phyloP scores from a whole-genome alignment of 2,888 invertebrate genomes.

The Limnephilus auricula region DNA sequence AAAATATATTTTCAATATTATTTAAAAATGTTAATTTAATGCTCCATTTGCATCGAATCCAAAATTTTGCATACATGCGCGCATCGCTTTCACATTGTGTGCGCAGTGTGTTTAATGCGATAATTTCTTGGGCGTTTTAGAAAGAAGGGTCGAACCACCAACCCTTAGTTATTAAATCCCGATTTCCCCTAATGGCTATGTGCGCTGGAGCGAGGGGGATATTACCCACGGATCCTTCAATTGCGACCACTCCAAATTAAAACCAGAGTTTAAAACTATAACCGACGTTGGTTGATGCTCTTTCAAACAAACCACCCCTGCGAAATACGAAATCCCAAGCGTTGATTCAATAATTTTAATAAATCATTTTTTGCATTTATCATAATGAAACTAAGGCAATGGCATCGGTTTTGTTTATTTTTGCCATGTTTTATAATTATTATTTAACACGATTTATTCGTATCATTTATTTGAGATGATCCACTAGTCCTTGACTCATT shows the following conservation, averaged over 20 bases:
- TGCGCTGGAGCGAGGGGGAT: constrained; percentile 4
- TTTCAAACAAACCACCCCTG: constrained; percentile 24
- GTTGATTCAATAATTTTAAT: constrained; percentile 8
- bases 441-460: too few species aligned
- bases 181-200: constrained; percentile 44
- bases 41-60: not conserved
- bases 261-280: constrained; percentile 47
- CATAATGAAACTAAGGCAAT: not conserved
- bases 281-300: constrained; percentile 33
- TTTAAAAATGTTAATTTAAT: not conserved
- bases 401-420: not conserved
- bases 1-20: not conserved
- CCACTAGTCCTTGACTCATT: too few species aligned
- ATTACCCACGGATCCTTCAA: constrained; percentile 35
- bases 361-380: not conserved
- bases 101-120: constrained; percentile 51
- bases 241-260: constrained; percentile 56
- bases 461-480: not conserved
- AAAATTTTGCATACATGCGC: constrained; percentile 26
- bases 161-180: constrained; percentile 61
- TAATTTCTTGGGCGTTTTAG: constrained; percentile 59
- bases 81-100: constrained; percentile 8
- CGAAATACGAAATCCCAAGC: not conserved
- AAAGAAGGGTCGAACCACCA: constrained; percentile 53
- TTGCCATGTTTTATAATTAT: too few species aligned